These are phyloP conservation scores for Antheraea mylitta DNA, from an alignment of 1,140 invertebrate genomes.

Conservation along the genomic window DNA sequence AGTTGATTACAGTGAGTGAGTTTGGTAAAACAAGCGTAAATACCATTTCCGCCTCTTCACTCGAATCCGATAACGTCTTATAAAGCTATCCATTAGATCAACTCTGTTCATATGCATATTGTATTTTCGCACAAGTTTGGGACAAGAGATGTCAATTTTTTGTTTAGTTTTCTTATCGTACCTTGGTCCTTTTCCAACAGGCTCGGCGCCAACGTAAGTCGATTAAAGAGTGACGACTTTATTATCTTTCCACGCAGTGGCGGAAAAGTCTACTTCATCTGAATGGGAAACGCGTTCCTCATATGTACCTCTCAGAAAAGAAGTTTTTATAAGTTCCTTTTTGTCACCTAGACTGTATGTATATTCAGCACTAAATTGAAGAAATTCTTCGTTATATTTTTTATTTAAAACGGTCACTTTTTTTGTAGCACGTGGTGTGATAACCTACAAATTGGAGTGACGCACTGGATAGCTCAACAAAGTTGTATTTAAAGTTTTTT, in stretches of 20 bases:
- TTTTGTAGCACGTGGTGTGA: no score
- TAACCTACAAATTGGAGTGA: no score
- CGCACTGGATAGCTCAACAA: no score
- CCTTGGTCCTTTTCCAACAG: conserved; percentile 31
- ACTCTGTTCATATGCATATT: conserved; percentile 30
- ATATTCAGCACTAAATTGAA: no score
- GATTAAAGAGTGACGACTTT: conserved; percentile 39
- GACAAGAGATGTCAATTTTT: conserved; percentile 32
- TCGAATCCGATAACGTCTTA: conserved; percentile 15
- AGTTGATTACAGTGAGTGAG: conserved; percentile 13
- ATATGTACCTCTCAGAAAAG: conserved; percentile 28
- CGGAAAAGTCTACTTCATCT: conserved; percentile 33
- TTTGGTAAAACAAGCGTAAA: conserved; percentile 26
- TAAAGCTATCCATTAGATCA: conserved; percentile 48
- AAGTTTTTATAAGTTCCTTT: conserved; percentile 18
- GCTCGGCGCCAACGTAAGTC: conserved; percentile 36
- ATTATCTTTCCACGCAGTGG: conserved; percentile 41
- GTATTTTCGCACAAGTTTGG: conserved; percentile 41
- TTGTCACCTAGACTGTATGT: no score
- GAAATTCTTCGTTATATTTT: no score
- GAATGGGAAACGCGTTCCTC: conserved; percentile 32
- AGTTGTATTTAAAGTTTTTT: no score
- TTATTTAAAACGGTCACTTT: no score
- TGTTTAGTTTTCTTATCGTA: conserved; percentile 33
- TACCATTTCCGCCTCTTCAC: conserved; percentile 38